Percentiles rank a stretch among this genome's conserved stretches.
phyloP scores from a whole-genome alignment of 1,140 invertebrate species.

The Papilio machaon region DNA sequence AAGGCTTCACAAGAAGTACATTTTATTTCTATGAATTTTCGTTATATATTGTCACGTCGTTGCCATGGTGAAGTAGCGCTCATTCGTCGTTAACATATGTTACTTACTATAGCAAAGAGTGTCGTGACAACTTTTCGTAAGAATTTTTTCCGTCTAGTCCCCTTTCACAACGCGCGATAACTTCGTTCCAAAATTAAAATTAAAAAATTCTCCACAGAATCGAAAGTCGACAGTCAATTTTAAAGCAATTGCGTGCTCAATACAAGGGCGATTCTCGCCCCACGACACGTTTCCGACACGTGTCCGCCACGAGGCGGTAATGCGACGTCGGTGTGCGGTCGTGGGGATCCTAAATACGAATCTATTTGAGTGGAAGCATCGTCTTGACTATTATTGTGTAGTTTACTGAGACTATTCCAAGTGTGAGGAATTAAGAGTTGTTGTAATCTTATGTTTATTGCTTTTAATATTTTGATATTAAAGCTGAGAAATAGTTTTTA shows the following conservation, averaged over 20 bases:
- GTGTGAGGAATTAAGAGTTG: not conserved
- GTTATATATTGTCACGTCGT: no score
- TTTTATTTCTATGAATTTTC: no score
- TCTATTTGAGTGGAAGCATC: constrained; percentile 55
- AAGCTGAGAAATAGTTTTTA: not conserved
- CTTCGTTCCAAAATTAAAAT: no score
- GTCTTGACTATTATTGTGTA: constrained; percentile 26
- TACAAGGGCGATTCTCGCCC: constrained; percentile 45
- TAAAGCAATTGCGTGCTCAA: constrained; percentile 58
- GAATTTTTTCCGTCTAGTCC: no score
- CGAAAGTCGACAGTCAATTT: constrained; percentile 61
- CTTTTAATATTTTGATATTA: no score
- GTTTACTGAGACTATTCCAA: not conserved
- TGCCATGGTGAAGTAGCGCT: no score
- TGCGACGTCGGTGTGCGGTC: constrained; percentile 52
- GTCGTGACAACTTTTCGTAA: no score
- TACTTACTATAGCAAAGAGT: no score
- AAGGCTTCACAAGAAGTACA: no score
- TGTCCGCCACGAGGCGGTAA: constrained; percentile 51
- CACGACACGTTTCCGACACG: constrained; percentile 53
- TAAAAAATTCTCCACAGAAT: constrained; percentile 42
- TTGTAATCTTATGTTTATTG: not conserved
- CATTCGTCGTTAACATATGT: no score
- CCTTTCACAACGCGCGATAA: no score
- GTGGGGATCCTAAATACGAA: constrained; percentile 57